Conservation (phyloP, 2,888 invertebrate species). For the Philaethria dido region DNA sequence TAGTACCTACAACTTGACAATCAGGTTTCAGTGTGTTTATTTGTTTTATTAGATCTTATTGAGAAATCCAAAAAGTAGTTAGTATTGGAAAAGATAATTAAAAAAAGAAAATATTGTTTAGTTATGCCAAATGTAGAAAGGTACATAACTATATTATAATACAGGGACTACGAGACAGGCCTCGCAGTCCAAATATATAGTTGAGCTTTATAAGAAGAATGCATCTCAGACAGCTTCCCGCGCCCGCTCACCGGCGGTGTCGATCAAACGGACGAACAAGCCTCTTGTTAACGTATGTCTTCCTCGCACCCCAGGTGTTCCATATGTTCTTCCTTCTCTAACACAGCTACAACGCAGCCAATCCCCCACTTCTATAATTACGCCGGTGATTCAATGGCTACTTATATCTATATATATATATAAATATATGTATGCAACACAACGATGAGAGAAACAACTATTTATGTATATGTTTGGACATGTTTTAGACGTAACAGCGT, state of each 20-base stretch:
- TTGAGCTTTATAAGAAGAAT: slow-evolving; percentile 82
- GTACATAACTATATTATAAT: slow-evolving; percentile 66
- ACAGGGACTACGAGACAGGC: slow-evolving; percentile 54
- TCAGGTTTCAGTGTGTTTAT: too few relatives aligned
- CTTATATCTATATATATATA: slow-evolving; percentile 79
- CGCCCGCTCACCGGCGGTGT: slow-evolving; percentile 80
- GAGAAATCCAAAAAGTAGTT: not conserved
- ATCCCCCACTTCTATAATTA: slow-evolving; percentile 85
- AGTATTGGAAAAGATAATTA: too few relatives aligned
- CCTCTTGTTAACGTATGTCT: slow-evolving; percentile 80
- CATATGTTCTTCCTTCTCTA: slow-evolving; percentile 62
- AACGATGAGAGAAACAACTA: slow-evolving; percentile 76
- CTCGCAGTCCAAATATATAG: slow-evolving; percentile 77
- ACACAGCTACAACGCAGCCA: slow-evolving; percentile 79
- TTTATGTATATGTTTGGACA: slow-evolving; percentile 70
- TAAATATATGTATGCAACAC: slow-evolving; percentile 67
- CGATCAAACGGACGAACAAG: slow-evolving; percentile 83
- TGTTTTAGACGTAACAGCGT: slow-evolving; percentile 72
- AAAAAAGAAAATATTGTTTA: slow-evolving; percentile 21
- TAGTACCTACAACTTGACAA: slow-evolving; percentile 7
- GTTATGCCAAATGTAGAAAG: slow-evolving; percentile 43
- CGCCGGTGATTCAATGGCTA: slow-evolving; percentile 84
- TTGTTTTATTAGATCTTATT: not conserved
- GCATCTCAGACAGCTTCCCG: slow-evolving; percentile 79
- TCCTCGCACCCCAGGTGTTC: slow-evolving; percentile 58